Conservation (phyloP, 2,113 vertebrate species). For the Tor tambroides region DNA sequence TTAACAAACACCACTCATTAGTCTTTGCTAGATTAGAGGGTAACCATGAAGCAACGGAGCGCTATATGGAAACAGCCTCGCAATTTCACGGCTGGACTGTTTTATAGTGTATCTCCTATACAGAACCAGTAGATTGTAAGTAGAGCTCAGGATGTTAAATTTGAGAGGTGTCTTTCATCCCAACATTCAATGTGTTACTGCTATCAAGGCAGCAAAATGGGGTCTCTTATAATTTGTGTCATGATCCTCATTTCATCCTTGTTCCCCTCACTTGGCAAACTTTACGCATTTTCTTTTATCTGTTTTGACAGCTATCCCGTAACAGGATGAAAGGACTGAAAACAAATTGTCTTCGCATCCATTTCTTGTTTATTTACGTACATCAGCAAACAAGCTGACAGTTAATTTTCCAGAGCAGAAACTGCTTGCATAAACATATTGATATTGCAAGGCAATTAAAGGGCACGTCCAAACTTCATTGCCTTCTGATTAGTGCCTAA, state of each 20-base stretch:
- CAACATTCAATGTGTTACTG: neutral
- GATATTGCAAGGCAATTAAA: constrained; percentile 49
- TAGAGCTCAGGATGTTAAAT: neutral
- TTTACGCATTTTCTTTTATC: constrained; percentile 18
- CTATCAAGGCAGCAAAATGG: constrained; percentile 14
- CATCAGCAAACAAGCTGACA: constrained; percentile 42
- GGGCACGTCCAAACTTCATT: neutral
- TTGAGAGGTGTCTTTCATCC: neutral
- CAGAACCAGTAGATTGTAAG: neutral
- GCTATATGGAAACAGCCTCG: neutral
- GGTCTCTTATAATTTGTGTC: constrained; percentile 21
- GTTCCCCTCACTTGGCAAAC: constrained; percentile 25
- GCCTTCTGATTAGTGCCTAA: constrained; percentile 31
- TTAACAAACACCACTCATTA: neutral
- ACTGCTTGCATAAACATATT: constrained; percentile 50
- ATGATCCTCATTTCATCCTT: constrained; percentile 18
- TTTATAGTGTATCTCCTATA: neutral
- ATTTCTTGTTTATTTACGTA: constrained; percentile 52
- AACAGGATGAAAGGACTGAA: constrained; percentile 28
- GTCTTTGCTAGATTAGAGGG: neutral
- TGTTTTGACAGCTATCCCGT: constrained; percentile 37
- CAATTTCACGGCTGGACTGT: constrained; percentile 6
- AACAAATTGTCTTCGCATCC: constrained; percentile 45
- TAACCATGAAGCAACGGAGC: neutral
- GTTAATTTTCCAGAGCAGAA: constrained; percentile 53